phyloP scores from a whole-genome alignment of 2,797 vertebrate genomes.

The Periparus ater region DNA sequence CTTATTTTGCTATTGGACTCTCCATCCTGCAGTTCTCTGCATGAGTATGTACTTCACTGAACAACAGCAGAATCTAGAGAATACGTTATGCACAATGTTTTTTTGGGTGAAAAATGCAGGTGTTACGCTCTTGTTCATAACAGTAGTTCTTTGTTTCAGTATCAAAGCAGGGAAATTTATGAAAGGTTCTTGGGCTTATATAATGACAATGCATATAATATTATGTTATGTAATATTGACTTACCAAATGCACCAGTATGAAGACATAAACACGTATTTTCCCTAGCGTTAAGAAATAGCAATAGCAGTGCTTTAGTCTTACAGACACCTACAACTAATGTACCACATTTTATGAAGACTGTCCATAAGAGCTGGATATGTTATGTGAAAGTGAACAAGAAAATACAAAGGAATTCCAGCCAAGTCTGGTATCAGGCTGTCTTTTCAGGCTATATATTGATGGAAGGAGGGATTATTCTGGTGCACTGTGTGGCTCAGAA shows the following conservation, averaged over 20 bases:
- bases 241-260: neutral
- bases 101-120: conserved; percentile 19
- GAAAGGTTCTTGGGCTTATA: neutral
- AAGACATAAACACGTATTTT: neutral
- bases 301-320: neutral
- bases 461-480: neutral
- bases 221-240: neutral
- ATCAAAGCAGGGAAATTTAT: neutral
- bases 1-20: conserved; percentile 28
- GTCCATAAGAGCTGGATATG: neutral
- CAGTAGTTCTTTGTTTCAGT: conserved; percentile 10
- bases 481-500: neutral
- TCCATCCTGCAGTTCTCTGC: conserved; percentile 27
- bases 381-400: neutral
- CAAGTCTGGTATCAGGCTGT: neutral
- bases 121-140: neutral
- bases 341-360: neutral
- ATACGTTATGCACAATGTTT: conserved; percentile 18
- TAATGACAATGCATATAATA: neutral
- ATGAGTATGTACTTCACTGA: conserved; percentile 20
- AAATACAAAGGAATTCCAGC: neutral
- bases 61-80: conserved; percentile 35
- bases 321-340: neutral
- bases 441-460: neutral
- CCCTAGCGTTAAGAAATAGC: neutral